Percentiles rank a stretch among this genome's conserved stretches.
These are phyloP conservation scores for Pachyseris speciosa DNA, from an alignment of 64 coral and sea anemone genomes.

Conservation along the genomic window DNA sequence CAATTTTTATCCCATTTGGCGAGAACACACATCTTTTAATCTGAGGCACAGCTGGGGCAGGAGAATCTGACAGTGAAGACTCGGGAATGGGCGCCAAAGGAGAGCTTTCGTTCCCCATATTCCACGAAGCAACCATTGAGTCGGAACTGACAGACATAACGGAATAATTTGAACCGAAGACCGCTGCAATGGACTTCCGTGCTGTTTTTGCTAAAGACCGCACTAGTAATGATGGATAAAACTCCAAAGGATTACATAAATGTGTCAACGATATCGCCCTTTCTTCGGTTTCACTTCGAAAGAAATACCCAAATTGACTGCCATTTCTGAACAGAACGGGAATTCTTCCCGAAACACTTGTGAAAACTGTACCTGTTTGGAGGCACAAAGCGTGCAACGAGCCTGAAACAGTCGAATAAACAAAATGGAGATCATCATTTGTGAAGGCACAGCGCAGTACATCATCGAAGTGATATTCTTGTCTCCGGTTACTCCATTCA, in stretches of 20 bases:
- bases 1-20: no score
- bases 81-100: no score
- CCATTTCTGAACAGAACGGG: neutral
- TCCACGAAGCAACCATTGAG: no score
- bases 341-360: neutral
- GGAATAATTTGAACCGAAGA: neutral
- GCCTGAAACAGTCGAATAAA: neutral
- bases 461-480: neutral
- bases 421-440: neutral
- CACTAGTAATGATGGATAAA: no score
- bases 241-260: neutral
- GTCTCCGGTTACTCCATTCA: neutral
- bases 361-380: neutral
- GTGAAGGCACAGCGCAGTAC: neutral
- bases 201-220: no score
- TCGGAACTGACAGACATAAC: no score
- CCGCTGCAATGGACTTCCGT: neutral
- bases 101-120: no score
- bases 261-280: neutral
- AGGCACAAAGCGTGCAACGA: neutral
- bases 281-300: neutral
- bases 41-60: neutral
- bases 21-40: no score
- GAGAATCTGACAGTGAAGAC: no score
- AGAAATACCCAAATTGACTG: neutral